Conservation (phyloP, 2,113 vertebrate genomes). For the Protomyctophum bolini region DNA sequence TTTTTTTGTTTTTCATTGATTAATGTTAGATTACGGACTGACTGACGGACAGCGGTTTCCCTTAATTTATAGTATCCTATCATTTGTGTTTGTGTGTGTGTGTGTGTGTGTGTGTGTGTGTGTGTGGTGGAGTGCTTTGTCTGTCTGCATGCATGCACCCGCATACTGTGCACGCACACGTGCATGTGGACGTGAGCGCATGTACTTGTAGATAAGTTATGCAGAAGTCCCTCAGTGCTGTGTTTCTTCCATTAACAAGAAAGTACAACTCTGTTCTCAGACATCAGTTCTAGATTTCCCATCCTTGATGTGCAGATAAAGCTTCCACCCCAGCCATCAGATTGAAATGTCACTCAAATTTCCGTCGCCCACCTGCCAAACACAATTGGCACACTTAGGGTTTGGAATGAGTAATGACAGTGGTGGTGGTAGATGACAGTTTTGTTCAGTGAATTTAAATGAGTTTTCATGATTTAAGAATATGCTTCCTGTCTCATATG, state of each 20-base stretch:
- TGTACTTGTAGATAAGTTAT: constrained; percentile 14
- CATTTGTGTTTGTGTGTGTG: not conserved
- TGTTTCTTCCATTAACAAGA: constrained; percentile 49
- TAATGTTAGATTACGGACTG: too few species aligned
- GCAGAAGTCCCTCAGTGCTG: constrained; percentile 5
- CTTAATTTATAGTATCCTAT: too few species aligned
- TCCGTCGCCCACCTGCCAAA: constrained; percentile 49
- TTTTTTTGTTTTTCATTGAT: too few species aligned
- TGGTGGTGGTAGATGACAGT: constrained; percentile 48
- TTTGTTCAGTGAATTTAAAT: constrained; percentile 58
- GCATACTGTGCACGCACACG: not conserved
- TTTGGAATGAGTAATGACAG: constrained; percentile 54
- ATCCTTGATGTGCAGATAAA: constrained; percentile 27
- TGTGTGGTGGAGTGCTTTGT: not conserved
- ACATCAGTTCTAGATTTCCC: constrained; percentile 12
- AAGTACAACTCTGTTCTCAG: constrained; percentile 18
- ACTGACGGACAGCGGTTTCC: too few species aligned
- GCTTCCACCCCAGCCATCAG: constrained; percentile 27
- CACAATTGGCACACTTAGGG: constrained; percentile 56
- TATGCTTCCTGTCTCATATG: constrained; percentile 28
- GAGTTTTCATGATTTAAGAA: constrained; percentile 64
- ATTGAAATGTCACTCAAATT: constrained; percentile 42
- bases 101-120: not conserved
- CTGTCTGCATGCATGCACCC: not conserved
- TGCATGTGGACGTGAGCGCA: not conserved